Base-by-base conservation (phyloP, 2,888 invertebrate genomes). In the Chouioia cunea region DNA sequence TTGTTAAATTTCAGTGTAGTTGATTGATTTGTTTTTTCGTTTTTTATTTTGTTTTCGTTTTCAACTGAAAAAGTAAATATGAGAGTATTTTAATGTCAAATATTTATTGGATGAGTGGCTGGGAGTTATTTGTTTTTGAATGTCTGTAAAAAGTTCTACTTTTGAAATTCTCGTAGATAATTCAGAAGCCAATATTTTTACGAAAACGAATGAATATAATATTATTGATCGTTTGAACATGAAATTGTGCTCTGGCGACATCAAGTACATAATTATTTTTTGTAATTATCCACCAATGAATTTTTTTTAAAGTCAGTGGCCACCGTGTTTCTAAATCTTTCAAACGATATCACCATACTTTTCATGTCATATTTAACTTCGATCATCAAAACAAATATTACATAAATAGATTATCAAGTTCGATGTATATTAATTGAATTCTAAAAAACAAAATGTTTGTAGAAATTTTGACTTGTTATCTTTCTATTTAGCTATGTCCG, bases 401-500 rank as follows among this genome's bases (percentile, higher is more conserved):
- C n/a, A n/a, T n/a, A n/a, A n/a, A n/a, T n/a, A n/a, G 4, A 36
- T 12, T 10, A 36, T 36, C 4, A 36, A 36, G 36, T 10, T 36
- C 12, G 1, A 36, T 36, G 10, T 36, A 36, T 12, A 36, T 6
- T 36, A 36, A 36, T 36, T 12, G 12, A 3, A 36, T 36, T 36
- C 1, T 4, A 36, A 10, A 36, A 36, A 36, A 36, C 36, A 52
- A 67, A 64, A 43, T 65, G 16, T 65, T 14, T 14, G 65, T 71
- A 60, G 70, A 65, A 74, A 46, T 74, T 68, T 74, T 74, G 74
- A 74, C 50, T 70, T 70, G 60, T 70, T 72, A 71, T 74, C 70
- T 74, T 74, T 74, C 72, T 70, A 74, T 74, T 72, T 72, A 74
- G 74, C 74, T 74, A 70, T 74, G 66, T 72, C 72, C 74, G 27